A percentile compares a stretch with the other conserved stretches of the same genome.
phyloP scores from a whole-genome alignment of 2,888 invertebrate genomes.

The Urechis unicinctus region DNA sequence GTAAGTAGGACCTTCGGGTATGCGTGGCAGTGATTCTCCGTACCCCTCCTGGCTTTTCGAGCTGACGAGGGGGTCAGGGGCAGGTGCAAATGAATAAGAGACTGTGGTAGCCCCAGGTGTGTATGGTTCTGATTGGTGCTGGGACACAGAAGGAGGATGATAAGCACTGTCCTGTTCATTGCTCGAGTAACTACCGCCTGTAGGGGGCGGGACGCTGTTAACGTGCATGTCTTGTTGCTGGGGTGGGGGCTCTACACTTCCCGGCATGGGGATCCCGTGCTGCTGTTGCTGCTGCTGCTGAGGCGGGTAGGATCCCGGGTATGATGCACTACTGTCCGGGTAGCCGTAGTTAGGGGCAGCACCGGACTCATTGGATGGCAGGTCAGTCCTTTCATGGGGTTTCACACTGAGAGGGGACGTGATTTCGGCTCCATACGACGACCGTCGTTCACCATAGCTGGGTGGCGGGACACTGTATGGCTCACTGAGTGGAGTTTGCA shows the following conservation, averaged over 20 bases:
- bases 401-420: too few relatives aligned
- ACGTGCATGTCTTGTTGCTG: neutral
- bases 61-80: too few relatives aligned
- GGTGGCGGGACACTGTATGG: neutral
- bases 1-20: neutral
- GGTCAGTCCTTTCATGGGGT: too few relatives aligned
- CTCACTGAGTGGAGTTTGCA: neutral
- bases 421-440: neutral
- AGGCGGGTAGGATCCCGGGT: neutral
- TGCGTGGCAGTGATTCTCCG: neutral
- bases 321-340: neutral
- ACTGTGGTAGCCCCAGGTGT: neutral
- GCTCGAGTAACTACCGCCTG: neutral
- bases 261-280: neutral
- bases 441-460: neutral
- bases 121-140: too few relatives aligned
- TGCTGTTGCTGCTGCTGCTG: too few relatives aligned
- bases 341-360: neutral
- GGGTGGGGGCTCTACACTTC: neutral
- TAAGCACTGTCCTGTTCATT: neutral
- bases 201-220: neutral
- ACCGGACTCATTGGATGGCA: too few relatives aligned
- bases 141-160: neutral
- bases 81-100: neutral
- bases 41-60: too few relatives aligned